phyloP scores from a whole-genome alignment of 2,797 vertebrate species.

The Salmo trutta region DNA sequence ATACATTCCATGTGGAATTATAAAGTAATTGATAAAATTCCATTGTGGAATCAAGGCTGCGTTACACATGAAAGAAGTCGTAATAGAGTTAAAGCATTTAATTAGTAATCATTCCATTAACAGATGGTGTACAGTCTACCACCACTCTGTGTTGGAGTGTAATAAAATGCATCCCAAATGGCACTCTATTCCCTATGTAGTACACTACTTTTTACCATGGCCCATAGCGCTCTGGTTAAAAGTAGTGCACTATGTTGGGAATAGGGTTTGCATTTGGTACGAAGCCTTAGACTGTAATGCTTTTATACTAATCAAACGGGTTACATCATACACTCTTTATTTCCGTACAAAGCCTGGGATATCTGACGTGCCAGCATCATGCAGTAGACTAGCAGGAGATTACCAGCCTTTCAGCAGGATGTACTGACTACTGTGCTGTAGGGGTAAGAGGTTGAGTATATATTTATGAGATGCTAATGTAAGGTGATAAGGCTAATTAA shows the following conservation, averaged over 20 bases:
- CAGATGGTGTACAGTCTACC: slow-evolving; percentile 7
- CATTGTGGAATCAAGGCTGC: background rate
- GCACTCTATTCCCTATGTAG: background rate
- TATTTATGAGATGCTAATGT: background rate
- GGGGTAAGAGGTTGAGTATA: background rate
- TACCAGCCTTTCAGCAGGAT: background rate
- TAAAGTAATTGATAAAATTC: background rate
- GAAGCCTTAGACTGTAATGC: background rate
- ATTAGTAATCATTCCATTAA: slow-evolving; percentile 28
- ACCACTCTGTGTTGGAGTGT: background rate
- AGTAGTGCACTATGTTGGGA: too few species aligned
- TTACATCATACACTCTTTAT: slow-evolving; percentile 5
- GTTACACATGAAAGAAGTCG: background rate
- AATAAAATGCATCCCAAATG: background rate
- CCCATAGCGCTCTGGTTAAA: background rate
- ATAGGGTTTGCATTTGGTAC: background rate
- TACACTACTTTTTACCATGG: background rate
- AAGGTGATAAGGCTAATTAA: too few species aligned
- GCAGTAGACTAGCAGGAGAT: background rate
- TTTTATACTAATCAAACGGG: slow-evolving; percentile 23
- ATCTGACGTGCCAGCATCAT: background rate
- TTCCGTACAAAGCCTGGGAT: background rate
- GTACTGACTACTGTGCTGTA: background rate
- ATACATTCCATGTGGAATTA: background rate
- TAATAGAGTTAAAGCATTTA: slow-evolving; percentile 11